Conservation (phyloP, 2,888 invertebrate genomes). For the Cantharis rufa region DNA sequence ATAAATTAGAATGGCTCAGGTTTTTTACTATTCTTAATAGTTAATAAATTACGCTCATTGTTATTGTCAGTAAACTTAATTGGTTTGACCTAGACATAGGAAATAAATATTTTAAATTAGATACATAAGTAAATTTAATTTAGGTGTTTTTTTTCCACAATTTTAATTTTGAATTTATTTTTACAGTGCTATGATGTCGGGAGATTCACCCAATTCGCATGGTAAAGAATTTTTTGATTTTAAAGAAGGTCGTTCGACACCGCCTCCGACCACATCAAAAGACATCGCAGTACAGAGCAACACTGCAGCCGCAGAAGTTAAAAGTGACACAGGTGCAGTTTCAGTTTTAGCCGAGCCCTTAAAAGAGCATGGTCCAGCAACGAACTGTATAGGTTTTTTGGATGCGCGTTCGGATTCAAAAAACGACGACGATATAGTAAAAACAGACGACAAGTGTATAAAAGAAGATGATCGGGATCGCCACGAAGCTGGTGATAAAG, state of each 20-base stretch:
- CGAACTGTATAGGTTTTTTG: conserved; percentile 11
- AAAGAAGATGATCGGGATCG: conserved; percentile 24
- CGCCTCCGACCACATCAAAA: conserved; percentile 40
- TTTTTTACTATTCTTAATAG: background rate
- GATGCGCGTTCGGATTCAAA: conserved; percentile 4
- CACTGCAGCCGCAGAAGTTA: conserved; percentile 7
- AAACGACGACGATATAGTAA: conserved; percentile 22
- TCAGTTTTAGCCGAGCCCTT: conserved; percentile 26
- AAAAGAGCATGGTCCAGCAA: conserved; percentile 26
- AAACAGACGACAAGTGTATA: conserved; percentile 17
- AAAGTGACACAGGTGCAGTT: conserved; percentile 22
- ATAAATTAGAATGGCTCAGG: background rate
- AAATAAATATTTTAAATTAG: background rate
- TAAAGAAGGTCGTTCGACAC: conserved; percentile 37
- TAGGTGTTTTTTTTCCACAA: background rate
- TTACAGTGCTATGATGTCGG: conserved; percentile 46
- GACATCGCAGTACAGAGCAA: conserved; percentile 25
- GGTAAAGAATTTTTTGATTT: conserved; percentile 35
- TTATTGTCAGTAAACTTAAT: background rate
- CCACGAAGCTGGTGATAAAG: conserved; percentile 25
- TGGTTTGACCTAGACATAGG: background rate
- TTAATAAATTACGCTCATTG: background rate
- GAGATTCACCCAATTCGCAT: conserved; percentile 41
- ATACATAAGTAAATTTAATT: background rate
- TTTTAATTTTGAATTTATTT: conserved; percentile 30